Base-by-base conservation (phyloP, 35 echinoderm and acorn worm species). In the Apostichopus californicus region DNA sequence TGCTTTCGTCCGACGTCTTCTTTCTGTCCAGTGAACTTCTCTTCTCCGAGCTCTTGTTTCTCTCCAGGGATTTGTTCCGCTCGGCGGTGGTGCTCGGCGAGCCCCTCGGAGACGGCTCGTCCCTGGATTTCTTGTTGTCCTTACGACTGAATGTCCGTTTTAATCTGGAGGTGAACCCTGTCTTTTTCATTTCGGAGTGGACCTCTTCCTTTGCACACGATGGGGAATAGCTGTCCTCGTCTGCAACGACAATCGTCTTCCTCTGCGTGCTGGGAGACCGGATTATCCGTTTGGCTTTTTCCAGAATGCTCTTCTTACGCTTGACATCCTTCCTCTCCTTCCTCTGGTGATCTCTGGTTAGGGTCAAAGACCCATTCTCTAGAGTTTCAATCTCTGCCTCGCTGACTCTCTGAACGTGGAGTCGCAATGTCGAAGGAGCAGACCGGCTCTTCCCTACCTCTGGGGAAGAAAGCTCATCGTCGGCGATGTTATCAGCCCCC, bases 131-230 rank as follows among this genome's bases (percentile, higher is more conserved):
- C 23, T 90, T 86, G 12, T 82, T 94, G 52, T 93, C 92, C 26
- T 91, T 90, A 10, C 94, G 91, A 86, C 91, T 81, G 61, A 97
- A 97, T 14, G 95, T 94, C 80, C 94, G 79, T 56, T 94, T 94
- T 55, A 91, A 79, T n/a, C 93, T 83, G 11, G 91, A 88, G 14
- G 95, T 93, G 87, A 97, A 97, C 14, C 95, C 95, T 53, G 93
- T 97, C 56, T 94, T 94, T 80, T 96, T 96, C 95, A 97, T 97
- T 56, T 97, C 95, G 85, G 63, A 64, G 78, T 97, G 95, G 7
- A 97, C 95, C 57, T 93, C 87, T 9, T 91, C 91, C 86, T 83
- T 96, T n/a, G 92, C 83, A 9, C 73, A 21, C 13, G 89, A 79
- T 9, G 71, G 71, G 72, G 89, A 78, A 55, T 56, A 78, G 18